Evolutionary conservation across 2,113 vertebrate genomes (phyloP).

Genomic region (Podiceps cristatus): DNA sequence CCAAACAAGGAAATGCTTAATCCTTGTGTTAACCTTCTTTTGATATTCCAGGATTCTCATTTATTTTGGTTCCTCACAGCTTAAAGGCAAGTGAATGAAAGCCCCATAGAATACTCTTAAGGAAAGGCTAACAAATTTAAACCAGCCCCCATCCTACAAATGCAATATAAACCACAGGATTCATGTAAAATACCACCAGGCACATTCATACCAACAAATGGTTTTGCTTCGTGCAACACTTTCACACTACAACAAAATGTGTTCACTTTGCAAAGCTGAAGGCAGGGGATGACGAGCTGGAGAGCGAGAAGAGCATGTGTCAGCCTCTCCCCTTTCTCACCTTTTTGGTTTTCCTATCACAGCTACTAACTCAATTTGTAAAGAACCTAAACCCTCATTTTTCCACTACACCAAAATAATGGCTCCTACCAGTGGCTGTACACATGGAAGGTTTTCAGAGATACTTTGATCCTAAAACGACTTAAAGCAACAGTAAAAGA

Average conservation of each 20-base stretch:
- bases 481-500: neutral
- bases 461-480: neutral
- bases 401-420: neutral
- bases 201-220: neutral
- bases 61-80: neutral
- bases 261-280: neutral
- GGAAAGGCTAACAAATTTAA: conserved; percentile 7
- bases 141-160: neutral
- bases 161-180: neutral
- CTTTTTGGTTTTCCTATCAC: neutral
- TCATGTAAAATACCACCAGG: neutral
- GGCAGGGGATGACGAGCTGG: neutral
- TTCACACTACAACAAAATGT: neutral
- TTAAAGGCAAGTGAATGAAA: neutral
- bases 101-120: neutral
- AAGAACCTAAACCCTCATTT: neutral
- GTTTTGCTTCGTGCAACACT: neutral
- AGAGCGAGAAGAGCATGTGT: neutral
- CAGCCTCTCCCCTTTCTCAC: neutral
- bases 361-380: neutral
- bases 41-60: neutral
- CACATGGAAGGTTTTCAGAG: neutral
- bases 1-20: neutral
- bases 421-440: neutral
- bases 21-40: neutral